Evolutionary conservation across 2,888 invertebrate genomes (phyloP).

Genomic region (Xestia xanthographa): DNA sequence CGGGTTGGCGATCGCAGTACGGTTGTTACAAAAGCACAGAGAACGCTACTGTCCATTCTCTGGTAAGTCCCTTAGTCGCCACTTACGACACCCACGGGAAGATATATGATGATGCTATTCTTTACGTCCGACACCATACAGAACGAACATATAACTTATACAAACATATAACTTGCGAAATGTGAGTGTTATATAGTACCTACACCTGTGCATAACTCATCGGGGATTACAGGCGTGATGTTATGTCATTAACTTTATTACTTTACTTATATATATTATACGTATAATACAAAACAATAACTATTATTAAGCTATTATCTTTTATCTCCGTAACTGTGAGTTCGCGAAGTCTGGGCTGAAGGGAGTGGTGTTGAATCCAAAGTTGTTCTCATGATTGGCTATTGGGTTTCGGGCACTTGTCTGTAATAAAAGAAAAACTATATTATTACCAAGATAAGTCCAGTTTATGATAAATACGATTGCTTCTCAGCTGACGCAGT

Average conservation of each 20-base stretch:
- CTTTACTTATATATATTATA: background rate
- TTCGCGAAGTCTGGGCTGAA: constrained; percentile 80
- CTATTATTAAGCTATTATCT: background rate
- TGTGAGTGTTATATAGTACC: too few species aligned
- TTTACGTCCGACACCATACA: too few species aligned
- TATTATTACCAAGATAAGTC: background rate
- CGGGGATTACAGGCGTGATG: background rate
- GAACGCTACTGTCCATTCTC: too few species aligned
- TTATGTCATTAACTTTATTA: background rate
- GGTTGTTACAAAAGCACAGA: too few species aligned
- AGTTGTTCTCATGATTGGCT: constrained; percentile 82
- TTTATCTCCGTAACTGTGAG: constrained; percentile 68
- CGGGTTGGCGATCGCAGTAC: too few species aligned
- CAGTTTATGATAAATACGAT: background rate
- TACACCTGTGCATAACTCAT: background rate
- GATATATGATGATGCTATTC: too few species aligned
- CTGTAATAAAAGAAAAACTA: constrained; percentile 31
- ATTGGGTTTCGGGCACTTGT: constrained; percentile 31
- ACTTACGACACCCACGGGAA: too few species aligned
- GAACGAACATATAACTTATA: too few species aligned
- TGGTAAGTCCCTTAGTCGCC: too few species aligned
- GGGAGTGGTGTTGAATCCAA: constrained; percentile 81
- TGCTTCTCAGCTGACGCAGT: too few species aligned
- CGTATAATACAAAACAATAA: background rate
- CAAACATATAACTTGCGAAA: background rate